These are phyloP conservation scores for Phrixothrix hirtus DNA, from an alignment of 2,888 invertebrate genomes.

Conservation along the genomic window DNA sequence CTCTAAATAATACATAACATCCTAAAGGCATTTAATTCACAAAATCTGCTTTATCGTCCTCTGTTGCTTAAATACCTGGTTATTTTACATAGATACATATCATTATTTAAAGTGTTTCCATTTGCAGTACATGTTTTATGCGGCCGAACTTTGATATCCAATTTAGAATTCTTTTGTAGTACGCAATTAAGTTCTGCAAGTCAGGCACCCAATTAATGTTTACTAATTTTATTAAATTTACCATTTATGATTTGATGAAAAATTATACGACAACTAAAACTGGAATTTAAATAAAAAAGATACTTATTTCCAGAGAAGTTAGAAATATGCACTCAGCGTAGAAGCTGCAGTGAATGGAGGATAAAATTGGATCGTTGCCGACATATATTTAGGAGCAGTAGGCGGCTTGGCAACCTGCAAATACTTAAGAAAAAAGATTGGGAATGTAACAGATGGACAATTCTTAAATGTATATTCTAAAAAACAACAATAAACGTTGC, in stretches of 20 bases:
- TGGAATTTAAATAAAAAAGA: constrained; percentile 16
- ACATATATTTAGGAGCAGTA: constrained; percentile 58
- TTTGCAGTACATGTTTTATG: constrained; percentile 21
- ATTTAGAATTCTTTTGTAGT: constrained; percentile 25
- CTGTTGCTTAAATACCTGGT: constrained; percentile 13
- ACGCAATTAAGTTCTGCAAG: too few relatives aligned
- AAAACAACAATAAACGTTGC: constrained; percentile 28
- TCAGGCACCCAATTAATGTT: too few relatives aligned
- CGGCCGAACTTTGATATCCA: constrained; percentile 27
- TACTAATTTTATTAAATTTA: too few relatives aligned
- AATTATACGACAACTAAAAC: constrained; percentile 6
- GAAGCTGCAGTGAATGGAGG: constrained; percentile 56
- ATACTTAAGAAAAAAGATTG: constrained; percentile 51
- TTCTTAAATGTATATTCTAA: constrained; percentile 43
- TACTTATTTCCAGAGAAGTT: constrained; percentile 24
- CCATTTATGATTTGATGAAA: too few relatives aligned
- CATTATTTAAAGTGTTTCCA: constrained; percentile 22
- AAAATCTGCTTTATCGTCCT: constrained; percentile 35
- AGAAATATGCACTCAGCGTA: constrained; percentile 31
- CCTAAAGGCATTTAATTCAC: constrained; percentile 27
- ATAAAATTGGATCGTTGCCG: constrained; percentile 58
- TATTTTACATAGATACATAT: constrained; percentile 24
- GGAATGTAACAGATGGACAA: constrained; percentile 56
- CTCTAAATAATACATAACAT: constrained; percentile 39
- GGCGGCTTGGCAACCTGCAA: constrained; percentile 58